Base-by-base conservation (phyloP, 2,888 invertebrate genomes). In the Eilema griseolum region DNA sequence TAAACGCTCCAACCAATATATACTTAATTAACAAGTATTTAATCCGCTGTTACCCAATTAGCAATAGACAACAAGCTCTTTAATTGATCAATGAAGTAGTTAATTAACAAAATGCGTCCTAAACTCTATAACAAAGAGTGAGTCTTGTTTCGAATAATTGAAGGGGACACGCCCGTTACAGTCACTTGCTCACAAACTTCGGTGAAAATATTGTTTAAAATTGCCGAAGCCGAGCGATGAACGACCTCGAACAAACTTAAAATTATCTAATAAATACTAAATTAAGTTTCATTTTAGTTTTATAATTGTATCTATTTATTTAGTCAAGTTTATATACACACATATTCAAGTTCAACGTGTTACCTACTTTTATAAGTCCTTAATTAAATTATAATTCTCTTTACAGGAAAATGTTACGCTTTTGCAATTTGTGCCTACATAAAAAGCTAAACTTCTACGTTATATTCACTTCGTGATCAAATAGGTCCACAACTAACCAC, bases 141-240 rank as follows among this genome's bases (percentile, higher is more conserved):
- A 78, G 74, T 83, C 80, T 81, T 81, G 84, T 88, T 87, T 84
- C 84, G 74, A 81, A 78, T 89, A 91, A 90, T 91, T 89, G 84
- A 86, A 90, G 84, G 86, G 85, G 86, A 86, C 88, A 83, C 86
- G 82, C 83, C 83, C 80, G 73, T 84, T 85, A 84, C 85, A 86
- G 74, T 75, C 83, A 86, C 82, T 89, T 86, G 83, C 86, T 78
- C 24, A 74, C 70, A 69, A 88, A 89, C 84, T 89, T 87, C 75
- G 72, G 79, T 77, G 82, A 81, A 81, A 86, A 88, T 86, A 86
- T 86, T 85, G 83, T 84, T 83, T 68, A 70, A 70, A 80, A 83
- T 71, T 81, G 76, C 77, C 74, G 70, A 71, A 72, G 63, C 62
- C 41, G 70, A 69, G 62, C 71, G 33, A 72, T 37, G 66, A 57